Percentiles rank a stretch among this genome's conserved stretches.
Conservation (phyloP, 2,888 invertebrate genomes). For the Petrolisthes cinctipes region DNA sequence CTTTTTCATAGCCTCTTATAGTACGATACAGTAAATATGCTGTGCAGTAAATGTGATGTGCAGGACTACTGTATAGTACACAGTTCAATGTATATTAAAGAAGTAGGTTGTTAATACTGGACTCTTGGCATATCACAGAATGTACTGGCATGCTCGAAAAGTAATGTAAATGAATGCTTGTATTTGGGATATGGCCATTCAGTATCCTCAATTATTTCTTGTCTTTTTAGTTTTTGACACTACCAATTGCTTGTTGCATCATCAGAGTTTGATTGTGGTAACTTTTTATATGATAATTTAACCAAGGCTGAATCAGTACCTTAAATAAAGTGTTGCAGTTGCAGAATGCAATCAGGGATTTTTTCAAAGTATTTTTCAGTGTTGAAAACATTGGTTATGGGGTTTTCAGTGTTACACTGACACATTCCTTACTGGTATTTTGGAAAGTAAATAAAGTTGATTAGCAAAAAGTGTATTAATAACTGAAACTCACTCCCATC, state of each 20-base stretch:
- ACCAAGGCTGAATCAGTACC: neutral
- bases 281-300: neutral
- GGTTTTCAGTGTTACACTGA: slow-evolving; percentile 52
- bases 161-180: neutral
- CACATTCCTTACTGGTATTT: slow-evolving; percentile 41
- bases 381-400: slow-evolving; percentile 32
- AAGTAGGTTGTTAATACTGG: neutral
- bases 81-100: neutral
- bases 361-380: neutral
- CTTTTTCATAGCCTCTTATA: too few relatives aligned
- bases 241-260: neutral
- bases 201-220: neutral
- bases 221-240: neutral
- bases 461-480: neutral
- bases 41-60: too few relatives aligned
- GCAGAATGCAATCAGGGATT: neutral
- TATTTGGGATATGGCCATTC: neutral
- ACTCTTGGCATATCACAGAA: neutral
- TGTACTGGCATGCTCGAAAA: neutral
- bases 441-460: slow-evolving; percentile 13
- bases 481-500: neutral
- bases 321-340: neutral
- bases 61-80: neutral
- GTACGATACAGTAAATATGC: too few relatives aligned
- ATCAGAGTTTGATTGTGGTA: neutral